These are phyloP conservation scores for Leptopilina boulardi DNA, from an alignment of 1,140 invertebrate species.

Conservation along the genomic window DNA sequence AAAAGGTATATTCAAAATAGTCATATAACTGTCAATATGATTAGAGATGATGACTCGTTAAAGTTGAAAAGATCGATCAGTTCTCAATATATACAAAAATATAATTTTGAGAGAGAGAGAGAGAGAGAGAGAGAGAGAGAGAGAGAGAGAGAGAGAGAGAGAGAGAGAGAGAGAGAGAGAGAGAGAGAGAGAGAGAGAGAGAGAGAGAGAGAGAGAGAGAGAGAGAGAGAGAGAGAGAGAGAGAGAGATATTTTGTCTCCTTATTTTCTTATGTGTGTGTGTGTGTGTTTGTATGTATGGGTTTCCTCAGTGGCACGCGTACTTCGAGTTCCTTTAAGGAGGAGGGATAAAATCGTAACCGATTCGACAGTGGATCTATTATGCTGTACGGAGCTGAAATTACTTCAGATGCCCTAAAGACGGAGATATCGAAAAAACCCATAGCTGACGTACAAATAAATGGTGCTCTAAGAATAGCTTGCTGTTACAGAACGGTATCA, in stretches of 20 bases:
- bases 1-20: conserved; percentile 26
- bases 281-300: background rate
- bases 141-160: no score
- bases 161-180: no score
- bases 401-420: no score
- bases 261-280: background rate
- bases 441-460: no score
- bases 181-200: no score
- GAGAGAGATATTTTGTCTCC: background rate
- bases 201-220: no score
- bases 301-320: conserved; percentile 23
- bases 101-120: background rate
- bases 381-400: no score
- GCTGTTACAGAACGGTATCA: no score
- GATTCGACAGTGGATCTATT: background rate
- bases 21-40: conserved; percentile 23
- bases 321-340: background rate
- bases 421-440: no score
- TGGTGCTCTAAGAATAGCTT: no score
- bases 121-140: no score
- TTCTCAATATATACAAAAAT: background rate
- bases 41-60: background rate
- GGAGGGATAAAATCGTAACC: conserved; percentile 5
- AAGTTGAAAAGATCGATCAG: conserved; percentile 18
- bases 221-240: no score